Conservation (phyloP, 2,113 vertebrate genomes). For the Acanthisitta chloris region DNA sequence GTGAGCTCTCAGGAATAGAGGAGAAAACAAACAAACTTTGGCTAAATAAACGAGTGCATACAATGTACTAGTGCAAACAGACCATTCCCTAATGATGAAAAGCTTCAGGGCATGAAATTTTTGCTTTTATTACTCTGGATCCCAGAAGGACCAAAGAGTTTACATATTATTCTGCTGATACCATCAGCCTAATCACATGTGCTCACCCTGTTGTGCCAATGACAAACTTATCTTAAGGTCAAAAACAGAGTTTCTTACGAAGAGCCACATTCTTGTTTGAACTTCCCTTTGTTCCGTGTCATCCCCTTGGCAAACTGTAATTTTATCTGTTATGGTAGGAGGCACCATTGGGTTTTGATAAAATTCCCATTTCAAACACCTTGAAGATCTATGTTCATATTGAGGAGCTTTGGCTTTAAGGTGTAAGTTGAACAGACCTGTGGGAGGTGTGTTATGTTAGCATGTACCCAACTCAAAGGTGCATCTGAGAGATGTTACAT, state of each 20-base stretch:
- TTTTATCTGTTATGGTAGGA: not conserved
- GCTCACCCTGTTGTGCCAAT: not conserved
- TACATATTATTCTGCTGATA: not conserved
- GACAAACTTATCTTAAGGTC: not conserved
- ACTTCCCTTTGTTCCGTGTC: not conserved
- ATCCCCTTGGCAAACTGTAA: not conserved
- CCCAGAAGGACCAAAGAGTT: not conserved
- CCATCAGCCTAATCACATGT: not conserved
- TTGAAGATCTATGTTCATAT: not conserved
- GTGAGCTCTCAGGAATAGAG: not conserved
- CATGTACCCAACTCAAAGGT: not conserved
- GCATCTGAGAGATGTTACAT: not conserved
- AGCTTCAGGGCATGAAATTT: not conserved
- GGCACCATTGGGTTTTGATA: not conserved
- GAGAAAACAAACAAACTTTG: conserved; percentile 5
- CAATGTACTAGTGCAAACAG: not conserved
- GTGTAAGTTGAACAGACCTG: not conserved
- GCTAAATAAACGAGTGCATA: not conserved
- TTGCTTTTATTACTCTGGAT: not conserved
- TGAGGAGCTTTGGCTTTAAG: not conserved
- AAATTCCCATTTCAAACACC: not conserved
- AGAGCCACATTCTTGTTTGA: not conserved
- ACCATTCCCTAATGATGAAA: not conserved
- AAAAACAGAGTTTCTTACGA: not conserved
- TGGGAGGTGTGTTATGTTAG: not conserved